Conservation (phyloP, 2,797 vertebrate species). For the Xenops minutus region DNA sequence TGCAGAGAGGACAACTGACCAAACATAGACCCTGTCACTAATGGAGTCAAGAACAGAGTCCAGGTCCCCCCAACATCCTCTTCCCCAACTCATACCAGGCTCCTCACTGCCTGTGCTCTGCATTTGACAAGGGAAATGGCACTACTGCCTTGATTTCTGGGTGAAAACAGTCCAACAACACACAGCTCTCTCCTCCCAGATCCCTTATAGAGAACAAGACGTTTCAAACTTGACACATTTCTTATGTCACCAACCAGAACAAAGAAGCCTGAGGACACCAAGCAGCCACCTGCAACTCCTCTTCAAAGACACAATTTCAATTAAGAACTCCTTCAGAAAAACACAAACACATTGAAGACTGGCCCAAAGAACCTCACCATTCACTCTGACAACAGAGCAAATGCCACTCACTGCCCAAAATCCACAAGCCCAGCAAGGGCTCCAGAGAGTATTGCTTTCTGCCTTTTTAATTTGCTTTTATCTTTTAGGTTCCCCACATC, state of each 20-base stretch:
- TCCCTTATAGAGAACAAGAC: accelerated
- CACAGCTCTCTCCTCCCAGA: not conserved
- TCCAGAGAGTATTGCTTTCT: not conserved
- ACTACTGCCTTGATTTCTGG: not conserved
- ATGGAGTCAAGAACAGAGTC: accelerated
- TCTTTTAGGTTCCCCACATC: accelerated
- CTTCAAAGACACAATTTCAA: not conserved
- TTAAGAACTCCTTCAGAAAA: not conserved
- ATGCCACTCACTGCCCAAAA: not conserved
- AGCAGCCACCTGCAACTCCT: not conserved
- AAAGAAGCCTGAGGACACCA: not conserved
- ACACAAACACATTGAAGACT: not conserved
- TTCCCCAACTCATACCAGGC: accelerated
- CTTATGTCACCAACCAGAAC: not conserved
- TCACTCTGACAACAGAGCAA: not conserved
- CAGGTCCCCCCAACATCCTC: not conserved
- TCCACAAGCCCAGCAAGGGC: not conserved
- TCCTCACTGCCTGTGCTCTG: not conserved
- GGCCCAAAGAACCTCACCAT: not conserved
- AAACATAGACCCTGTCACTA: not conserved
- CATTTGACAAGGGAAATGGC: not conserved
- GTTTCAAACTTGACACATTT: not conserved
- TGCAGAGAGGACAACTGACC: not conserved
- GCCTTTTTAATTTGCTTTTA: not conserved
- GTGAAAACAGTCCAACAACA: not conserved